Base-by-base conservation (phyloP, 2,113 vertebrate genomes). In the Megalops atlanticus region DNA sequence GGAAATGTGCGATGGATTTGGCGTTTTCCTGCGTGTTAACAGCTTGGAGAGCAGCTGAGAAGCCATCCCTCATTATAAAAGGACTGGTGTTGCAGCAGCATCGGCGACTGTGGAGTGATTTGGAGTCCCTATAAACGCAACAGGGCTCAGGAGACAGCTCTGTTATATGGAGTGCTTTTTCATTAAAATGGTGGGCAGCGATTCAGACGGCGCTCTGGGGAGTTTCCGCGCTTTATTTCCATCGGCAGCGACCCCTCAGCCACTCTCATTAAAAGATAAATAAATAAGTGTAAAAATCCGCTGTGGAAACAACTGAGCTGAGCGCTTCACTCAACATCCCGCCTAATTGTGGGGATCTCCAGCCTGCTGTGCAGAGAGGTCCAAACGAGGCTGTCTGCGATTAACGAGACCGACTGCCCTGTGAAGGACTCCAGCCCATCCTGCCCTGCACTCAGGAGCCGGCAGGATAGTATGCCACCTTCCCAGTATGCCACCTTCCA, bases 161-260 rank as follows among this genome's bases (percentile, higher is more conserved):
- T 84, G 71, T 76, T 64, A 78, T 78, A 73, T 80, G 79, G 75
- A 84, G 64, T 49, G 78, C 49, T 68, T 78, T 84, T 82, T 81
- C 41, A 78, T 82, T 81, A 81, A 72, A 43, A 71, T 47, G 74
- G 52, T 33, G 41, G 68, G 47, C 78, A 74, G 64, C 35, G 43
- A 74, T 73, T 78, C 38, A 69, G 75, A 52, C 39, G 74, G 70
- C 14, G 12, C 68, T 81, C 38, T 2, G 15, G 31, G 73, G 54
- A 81, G 83, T 83, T 80, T 81, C 38, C 45, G 77, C 71, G 15
- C 21, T 49, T 64, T 27, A 84, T 84, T 88, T 86, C 33, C 41
- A 58, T 72, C 82, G 84, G 64, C 82, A 84, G 80, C 18, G 70
- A 75, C 24, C 71, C 15, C 7, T 36, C 41, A 47, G 73, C 76